phyloP scores from a whole-genome alignment of 2,888 invertebrate genomes.

The Incurvaria masculella region DNA sequence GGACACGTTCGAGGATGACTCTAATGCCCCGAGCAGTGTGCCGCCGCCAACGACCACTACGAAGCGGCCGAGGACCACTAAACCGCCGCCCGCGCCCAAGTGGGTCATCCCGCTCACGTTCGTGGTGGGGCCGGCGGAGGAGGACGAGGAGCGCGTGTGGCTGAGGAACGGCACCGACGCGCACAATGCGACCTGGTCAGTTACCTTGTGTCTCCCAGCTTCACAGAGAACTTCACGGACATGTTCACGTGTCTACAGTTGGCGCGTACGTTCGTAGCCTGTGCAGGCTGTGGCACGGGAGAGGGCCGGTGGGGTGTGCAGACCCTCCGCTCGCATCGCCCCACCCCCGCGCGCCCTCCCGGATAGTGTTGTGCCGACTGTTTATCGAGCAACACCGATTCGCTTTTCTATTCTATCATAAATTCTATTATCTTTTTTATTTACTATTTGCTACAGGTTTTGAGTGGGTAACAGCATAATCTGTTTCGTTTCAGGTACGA shows the following conservation, averaged over 20 bases:
- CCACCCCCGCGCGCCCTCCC: no score
- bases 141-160: slow-evolving; percentile 35
- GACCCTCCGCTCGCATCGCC: no score
- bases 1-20: slow-evolving; percentile 37
- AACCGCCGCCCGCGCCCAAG: slow-evolving; percentile 38
- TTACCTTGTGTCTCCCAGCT: slow-evolving; percentile 4
- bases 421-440: no score
- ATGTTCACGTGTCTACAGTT: no score
- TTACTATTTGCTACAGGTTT: no score
- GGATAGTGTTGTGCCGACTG: no score
- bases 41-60: slow-evolving; percentile 28
- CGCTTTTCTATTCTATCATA: no score
- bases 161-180: slow-evolving; percentile 28
- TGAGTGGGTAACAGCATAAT: no score
- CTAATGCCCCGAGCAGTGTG: slow-evolving; percentile 33
- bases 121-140: slow-evolving; percentile 60
- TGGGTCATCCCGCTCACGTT: slow-evolving; percentile 82
- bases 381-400: background rate
- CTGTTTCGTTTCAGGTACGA: slow-evolving; percentile 29
- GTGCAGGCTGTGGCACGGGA: no score
- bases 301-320: no score
- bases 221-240: slow-evolving; percentile 49
- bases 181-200: slow-evolving; percentile 41
- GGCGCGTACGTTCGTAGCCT: no score
- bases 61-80: slow-evolving; percentile 24